A percentile compares a stretch with the other conserved stretches of the same genome.
Conservation (phyloP, 2,113 vertebrate species). For the Rhinoderma darwinii region DNA sequence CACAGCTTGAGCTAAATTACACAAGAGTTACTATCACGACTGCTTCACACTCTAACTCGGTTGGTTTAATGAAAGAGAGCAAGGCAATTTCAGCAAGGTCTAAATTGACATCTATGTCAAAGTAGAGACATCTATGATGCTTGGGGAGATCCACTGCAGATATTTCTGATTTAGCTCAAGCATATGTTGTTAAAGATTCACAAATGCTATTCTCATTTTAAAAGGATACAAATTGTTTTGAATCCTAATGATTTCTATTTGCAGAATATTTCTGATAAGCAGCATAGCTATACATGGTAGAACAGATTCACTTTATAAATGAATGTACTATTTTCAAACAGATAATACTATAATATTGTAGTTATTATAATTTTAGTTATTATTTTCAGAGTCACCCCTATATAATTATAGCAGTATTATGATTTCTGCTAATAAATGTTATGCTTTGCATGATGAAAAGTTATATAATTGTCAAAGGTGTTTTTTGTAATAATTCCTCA, state of each 20-base stretch:
- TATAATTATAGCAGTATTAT: neutral
- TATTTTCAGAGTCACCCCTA: neutral
- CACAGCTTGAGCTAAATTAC: slow-evolving; percentile 40
- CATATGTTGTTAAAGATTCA: neutral
- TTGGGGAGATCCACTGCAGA: neutral
- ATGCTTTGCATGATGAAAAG: no score
- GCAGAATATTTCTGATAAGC: neutral
- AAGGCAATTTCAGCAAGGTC: slow-evolving; percentile 24
- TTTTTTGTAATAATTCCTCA: no score
- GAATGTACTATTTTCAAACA: no score
- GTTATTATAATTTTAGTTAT: neutral
- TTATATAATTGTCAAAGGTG: no score
- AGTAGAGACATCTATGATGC: slow-evolving; percentile 22
- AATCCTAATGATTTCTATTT: neutral
- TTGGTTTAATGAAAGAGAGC: neutral
- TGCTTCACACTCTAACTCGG: slow-evolving; percentile 27
- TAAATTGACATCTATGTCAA: slow-evolving; percentile 17
- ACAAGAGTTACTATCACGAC: slow-evolving; percentile 37
- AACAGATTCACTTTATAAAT: no score
- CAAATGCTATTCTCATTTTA: neutral
- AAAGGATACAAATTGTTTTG: neutral
- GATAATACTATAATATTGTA: neutral
- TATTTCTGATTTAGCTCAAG: neutral
- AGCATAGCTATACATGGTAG: neutral
- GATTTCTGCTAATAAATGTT: no score